Conservation (phyloP, 1,140 invertebrate genomes). For the Brachionus angularis region DNA sequence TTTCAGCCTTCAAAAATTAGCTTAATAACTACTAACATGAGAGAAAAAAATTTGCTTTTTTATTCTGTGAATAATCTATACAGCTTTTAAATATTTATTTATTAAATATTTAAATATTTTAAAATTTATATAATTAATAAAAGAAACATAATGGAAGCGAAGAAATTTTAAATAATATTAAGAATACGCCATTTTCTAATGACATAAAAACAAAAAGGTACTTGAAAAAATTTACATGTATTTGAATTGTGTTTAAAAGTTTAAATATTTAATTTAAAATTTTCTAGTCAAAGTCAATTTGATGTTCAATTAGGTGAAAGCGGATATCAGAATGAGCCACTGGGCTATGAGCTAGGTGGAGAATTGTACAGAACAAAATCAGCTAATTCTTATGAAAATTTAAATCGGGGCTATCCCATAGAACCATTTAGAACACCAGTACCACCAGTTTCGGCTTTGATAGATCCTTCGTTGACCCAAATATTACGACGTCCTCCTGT, state of each 20-base stretch:
- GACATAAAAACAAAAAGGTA: background rate
- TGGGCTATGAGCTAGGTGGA: background rate
- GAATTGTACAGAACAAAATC: background rate
- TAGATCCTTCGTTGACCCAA: slow-evolving; percentile 25
- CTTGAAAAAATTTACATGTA: too few relatives aligned
- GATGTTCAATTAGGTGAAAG: background rate
- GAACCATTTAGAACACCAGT: background rate
- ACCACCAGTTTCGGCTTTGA: background rate
- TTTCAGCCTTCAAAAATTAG: background rate
- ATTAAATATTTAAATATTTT: background rate
- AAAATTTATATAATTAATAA: background rate
- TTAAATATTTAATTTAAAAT: too few relatives aligned
- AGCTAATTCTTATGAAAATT: slow-evolving; percentile 26
- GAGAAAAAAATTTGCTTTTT: slow-evolving; percentile 15
- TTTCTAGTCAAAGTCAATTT: slow-evolving; percentile 37
- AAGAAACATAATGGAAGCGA: slow-evolving; percentile 7
- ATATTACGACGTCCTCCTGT: slow-evolving; percentile 37
- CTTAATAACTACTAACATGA: too few relatives aligned
- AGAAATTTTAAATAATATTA: background rate
- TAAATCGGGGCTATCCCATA: background rate
- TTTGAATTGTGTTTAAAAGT: too few relatives aligned
- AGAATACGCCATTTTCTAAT: background rate
- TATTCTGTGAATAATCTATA: too few relatives aligned
- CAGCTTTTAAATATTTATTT: background rate
- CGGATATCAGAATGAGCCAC: background rate